Conservation (phyloP, 2,113 vertebrate genomes). For the Pristiophorus japonicus region DNA sequence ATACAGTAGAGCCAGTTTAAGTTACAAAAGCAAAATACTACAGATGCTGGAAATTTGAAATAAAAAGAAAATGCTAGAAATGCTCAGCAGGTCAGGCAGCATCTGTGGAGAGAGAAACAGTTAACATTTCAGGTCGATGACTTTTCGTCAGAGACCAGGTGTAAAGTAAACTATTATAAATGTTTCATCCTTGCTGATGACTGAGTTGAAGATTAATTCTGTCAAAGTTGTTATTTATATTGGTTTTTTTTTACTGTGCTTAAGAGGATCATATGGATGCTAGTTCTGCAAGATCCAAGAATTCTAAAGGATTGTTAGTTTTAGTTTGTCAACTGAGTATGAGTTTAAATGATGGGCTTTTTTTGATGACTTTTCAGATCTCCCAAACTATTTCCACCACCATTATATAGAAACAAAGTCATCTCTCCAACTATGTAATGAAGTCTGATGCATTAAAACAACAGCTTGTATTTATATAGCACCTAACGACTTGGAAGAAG, state of each 20-base stretch:
- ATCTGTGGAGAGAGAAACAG: too few species aligned
- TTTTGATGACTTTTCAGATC: neutral
- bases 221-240: neutral
- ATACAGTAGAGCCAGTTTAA: too few species aligned
- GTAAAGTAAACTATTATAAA: neutral
- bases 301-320: neutral
- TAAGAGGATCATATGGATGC: neutral
- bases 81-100: too few species aligned
- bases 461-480: too few species aligned
- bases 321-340: too few species aligned
- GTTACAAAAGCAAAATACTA: too few species aligned
- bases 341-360: neutral
- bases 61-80: too few species aligned
- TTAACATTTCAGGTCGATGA: too few species aligned
- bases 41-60: too few species aligned
- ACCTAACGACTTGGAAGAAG: too few species aligned
- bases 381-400: neutral
- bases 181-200: neutral
- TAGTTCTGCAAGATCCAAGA: neutral
- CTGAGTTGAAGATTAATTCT: neutral
- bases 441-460: neutral
- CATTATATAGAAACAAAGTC: neutral
- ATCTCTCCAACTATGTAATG: neutral
- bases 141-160: neutral
- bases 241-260: neutral